phyloP scores from a whole-genome alignment of 2,113 vertebrate species.

The Stegostoma tigrinum region DNA sequence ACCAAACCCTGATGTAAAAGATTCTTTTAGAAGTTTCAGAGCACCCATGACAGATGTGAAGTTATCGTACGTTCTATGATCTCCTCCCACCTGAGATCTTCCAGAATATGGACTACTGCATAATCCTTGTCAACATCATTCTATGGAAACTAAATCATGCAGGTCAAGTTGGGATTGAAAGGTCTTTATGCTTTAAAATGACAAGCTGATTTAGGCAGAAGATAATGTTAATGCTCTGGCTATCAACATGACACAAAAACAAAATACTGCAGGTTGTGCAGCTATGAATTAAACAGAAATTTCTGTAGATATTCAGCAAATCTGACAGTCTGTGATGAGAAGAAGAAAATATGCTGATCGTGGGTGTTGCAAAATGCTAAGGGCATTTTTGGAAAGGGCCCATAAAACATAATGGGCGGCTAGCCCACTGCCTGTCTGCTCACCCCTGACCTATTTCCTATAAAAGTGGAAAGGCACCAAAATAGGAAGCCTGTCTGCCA shows the following conservation, averaged over 20 bases:
- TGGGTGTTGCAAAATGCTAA: too few species aligned
- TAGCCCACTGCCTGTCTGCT: too few species aligned
- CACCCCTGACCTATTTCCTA: too few species aligned
- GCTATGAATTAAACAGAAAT: background rate
- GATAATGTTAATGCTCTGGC: background rate
- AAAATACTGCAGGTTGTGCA: background rate
- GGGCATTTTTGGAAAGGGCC: too few species aligned
- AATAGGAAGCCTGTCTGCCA: too few species aligned
- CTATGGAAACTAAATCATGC: background rate
- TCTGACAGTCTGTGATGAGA: background rate
- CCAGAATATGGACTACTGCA: background rate
- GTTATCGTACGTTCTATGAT: background rate
- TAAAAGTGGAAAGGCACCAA: too few species aligned
- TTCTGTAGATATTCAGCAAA: background rate
- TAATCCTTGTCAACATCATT: background rate
- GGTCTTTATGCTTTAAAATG: background rate
- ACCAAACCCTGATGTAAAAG: background rate
- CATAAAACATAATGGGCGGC: too few species aligned
- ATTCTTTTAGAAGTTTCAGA: background rate
- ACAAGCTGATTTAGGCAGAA: background rate
- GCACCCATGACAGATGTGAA: background rate
- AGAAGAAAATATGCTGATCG: background rate
- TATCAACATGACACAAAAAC: background rate
- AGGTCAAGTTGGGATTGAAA: background rate
- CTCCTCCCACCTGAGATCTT: background rate